Base-by-base conservation (phyloP, 2,113 vertebrate species). In the Sinocyclocheilus anshuiensis region DNA sequence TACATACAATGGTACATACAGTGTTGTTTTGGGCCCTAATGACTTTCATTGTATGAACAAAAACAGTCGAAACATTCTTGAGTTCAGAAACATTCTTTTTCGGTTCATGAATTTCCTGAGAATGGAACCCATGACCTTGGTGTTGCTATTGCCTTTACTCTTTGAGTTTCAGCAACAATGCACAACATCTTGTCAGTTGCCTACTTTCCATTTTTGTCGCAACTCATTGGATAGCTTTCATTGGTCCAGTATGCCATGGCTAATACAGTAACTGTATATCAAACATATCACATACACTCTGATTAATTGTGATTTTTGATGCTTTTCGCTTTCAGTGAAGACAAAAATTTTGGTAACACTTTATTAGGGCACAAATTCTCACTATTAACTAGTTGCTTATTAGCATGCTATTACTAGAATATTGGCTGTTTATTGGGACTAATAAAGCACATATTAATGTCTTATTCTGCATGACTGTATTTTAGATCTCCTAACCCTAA, bases 21-120 rank as follows among this genome's bases (percentile, higher is more conserved):
- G n/a, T 48, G 22, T 45, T 75, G 42, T 6, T 13, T 45, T 76
- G 72, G 72, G 42, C 42, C 72, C 6, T n/a, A 48, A 48, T 50
- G n/a, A 76, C 42, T 26, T 76, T 76, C 12, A 76, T 76, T 76
- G 74, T 16, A 50, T 26, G 20, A 39, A 45, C 36, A 74, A 74
- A 74, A n/a, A 13, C 42, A 48, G 42, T 48, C 36, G 18, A 9
- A 72, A 72, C 69, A 72, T 72, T 75, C 2, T 75, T n/a, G 18
- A 13, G 22, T n/a, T 45, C 39, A 45, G 33, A 75, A 45, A 75
- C 71, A 75, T 65, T 13, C n/a, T 65, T 65, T 65, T 65, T 65
- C 24, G 4, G 10, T 65, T 65, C 63, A 13, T 39, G 9, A 22
- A 24, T 75, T 75, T 75, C 42, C 72, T 75, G 22, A 12, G 74